A percentile compares a stretch with the other conserved stretches of the same genome.
Evolutionary conservation across 2,113 vertebrate species (phyloP).

Genomic region (Seriola dumerili): DNA sequence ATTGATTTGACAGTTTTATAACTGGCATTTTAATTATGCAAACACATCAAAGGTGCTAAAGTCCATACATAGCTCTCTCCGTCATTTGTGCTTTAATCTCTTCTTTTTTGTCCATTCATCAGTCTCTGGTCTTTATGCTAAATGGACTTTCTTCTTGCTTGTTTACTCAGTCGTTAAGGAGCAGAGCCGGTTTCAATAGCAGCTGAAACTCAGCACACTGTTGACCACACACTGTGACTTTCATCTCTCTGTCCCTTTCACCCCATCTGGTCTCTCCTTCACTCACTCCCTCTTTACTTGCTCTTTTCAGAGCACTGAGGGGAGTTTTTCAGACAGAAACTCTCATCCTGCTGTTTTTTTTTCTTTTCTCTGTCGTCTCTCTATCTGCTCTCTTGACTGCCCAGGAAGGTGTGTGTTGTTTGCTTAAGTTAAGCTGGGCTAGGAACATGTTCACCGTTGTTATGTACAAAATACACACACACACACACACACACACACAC

Average conservation of each 20-base stretch:
- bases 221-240: constrained; percentile 65
- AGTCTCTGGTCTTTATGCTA: constrained; percentile 48
- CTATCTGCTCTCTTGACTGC: constrained; percentile 78
- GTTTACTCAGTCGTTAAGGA: constrained; percentile 68
- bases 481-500: constrained; percentile 14
- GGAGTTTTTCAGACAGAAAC: constrained; percentile 56
- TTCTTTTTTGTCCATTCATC: constrained; percentile 8
- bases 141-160: constrained; percentile 55
- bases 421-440: constrained; percentile 73
- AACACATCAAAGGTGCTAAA: background rate
- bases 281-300: constrained; percentile 37
- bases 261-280: constrained; percentile 26
- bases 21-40: constrained; percentile 1
- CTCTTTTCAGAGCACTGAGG: constrained; percentile 10
- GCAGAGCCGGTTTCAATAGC: constrained; percentile 65
- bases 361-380: constrained; percentile 28
- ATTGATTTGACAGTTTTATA: background rate
- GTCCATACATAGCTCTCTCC: background rate
- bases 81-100: constrained; percentile 19
- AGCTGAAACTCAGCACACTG: constrained; percentile 65
- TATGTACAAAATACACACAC: constrained; percentile 58
- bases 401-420: constrained; percentile 81
- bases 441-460: constrained; percentile 70
- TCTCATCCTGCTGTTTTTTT: constrained; percentile 27
- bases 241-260: constrained; percentile 47